These are phyloP conservation scores for Alsophila aescularia DNA, from an alignment of 2,888 invertebrate genomes.

Conservation along the genomic window DNA sequence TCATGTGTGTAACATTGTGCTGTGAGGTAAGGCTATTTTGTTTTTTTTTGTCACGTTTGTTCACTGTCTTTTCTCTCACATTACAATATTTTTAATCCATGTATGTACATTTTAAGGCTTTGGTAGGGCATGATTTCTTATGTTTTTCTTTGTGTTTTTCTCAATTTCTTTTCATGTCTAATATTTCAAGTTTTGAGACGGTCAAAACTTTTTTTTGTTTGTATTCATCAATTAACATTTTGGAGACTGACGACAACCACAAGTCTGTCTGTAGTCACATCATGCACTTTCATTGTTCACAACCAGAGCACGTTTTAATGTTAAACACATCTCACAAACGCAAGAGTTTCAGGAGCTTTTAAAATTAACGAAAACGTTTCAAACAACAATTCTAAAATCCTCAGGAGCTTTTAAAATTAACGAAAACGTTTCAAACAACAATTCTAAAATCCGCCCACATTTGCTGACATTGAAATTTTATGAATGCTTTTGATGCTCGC, in stretches of 20 bases:
- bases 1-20: slow-evolving; percentile 19
- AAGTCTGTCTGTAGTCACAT: too few relatives aligned
- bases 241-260: neutral
- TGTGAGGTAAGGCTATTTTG: slow-evolving; percentile 16
- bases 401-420: too few relatives aligned
- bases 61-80: too few relatives aligned
- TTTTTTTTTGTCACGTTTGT: neutral
- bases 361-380: slow-evolving; percentile 17
- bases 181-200: too few relatives aligned
- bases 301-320: neutral
- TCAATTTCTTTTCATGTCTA: too few relatives aligned
- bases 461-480: slow-evolving; percentile 30
- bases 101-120: neutral
- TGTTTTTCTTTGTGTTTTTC: too few relatives aligned
- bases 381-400: slow-evolving; percentile 20
- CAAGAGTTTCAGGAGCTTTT: slow-evolving; percentile 20
- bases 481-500: slow-evolving; percentile 34
- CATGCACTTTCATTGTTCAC: too few relatives aligned
- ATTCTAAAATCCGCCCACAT: slow-evolving; percentile 13
- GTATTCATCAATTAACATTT: neutral
- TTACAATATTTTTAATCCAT: neutral
- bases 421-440: slow-evolving; percentile 23
- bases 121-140: too few relatives aligned
- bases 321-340: neutral
- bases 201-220: neutral